Percentiles rank a stretch among this genome's conserved stretches.
Evolutionary conservation across 1,140 invertebrate genomes (phyloP).

Genomic region (Dryas iulia): DNA sequence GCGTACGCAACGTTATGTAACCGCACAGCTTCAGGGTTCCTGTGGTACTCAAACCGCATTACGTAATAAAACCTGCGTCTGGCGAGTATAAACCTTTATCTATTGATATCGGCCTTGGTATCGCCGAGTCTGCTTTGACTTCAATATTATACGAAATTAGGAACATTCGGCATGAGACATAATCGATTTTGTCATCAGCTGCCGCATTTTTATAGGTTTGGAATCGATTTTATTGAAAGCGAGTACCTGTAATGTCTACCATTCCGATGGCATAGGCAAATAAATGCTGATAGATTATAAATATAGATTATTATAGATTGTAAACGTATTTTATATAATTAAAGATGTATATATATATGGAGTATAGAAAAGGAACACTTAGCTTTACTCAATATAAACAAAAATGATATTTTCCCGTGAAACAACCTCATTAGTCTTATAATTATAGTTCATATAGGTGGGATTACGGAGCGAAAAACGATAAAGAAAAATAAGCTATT

Average conservation of each 20-base stretch:
- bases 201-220: conserved; percentile 12
- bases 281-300: too few species aligned
- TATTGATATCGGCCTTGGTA: conserved; percentile 36
- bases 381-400: too few species aligned
- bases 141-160: conserved; percentile 24
- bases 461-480: neutral
- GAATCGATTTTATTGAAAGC: conserved; percentile 9
- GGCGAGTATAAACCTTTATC: conserved; percentile 38
- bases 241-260: neutral
- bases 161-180: conserved; percentile 12
- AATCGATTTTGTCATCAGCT: conserved; percentile 32
- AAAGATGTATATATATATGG: too few species aligned
- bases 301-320: too few species aligned
- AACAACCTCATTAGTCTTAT: too few species aligned
- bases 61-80: conserved; percentile 43
- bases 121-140: conserved; percentile 26
- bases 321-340: too few species aligned
- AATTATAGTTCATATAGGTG: too few species aligned
- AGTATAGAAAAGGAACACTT: too few species aligned
- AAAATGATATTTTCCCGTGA: too few species aligned
- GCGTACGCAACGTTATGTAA: conserved; percentile 48
- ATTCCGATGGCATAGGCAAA: neutral
- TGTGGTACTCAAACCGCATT: conserved; percentile 31
- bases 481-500: neutral
- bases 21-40: conserved; percentile 30